Evolutionary conservation across 1,140 invertebrate species (phyloP).

Genomic region (Aphidius ervi): DNA sequence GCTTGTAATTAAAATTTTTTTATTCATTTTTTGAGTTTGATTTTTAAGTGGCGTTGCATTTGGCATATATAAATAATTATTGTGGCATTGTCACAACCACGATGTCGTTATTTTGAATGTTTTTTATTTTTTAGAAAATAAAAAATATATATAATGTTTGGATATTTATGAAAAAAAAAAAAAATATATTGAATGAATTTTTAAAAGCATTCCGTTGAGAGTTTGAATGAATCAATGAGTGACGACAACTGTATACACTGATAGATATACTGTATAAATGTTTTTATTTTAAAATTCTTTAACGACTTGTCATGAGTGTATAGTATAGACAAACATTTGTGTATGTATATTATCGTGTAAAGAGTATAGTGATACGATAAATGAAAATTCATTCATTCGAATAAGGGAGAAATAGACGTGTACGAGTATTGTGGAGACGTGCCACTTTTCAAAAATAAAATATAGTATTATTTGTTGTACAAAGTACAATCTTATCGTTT

Average conservation of each 20-base stretch:
- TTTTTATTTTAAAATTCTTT: too few species aligned
- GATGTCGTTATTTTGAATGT: too few species aligned
- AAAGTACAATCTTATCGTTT: conserved; percentile 3
- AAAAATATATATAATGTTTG: too few species aligned
- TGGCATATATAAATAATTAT: too few species aligned
- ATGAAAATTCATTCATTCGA: conserved; percentile 11
- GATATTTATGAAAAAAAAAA: too few species aligned
- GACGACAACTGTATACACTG: not conserved
- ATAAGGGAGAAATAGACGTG: not conserved
- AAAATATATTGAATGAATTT: conserved; percentile 1
- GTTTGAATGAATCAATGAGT: conserved; percentile 1
- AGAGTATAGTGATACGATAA: not conserved
- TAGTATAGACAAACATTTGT: not conserved
- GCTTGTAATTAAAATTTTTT: too few species aligned
- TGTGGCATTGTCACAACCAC: too few species aligned
- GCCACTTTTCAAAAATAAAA: conserved; percentile 1
- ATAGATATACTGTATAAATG: not conserved
- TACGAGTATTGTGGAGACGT: conserved; percentile 2
- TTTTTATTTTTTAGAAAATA: too few species aligned
- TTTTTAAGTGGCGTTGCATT: too few species aligned
- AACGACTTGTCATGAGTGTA: not conserved
- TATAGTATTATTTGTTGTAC: not conserved
- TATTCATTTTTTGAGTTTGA: too few species aligned
- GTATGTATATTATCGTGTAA: not conserved
- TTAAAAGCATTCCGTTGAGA: conserved; percentile 14